Evolutionary conservation across 1,140 invertebrate species (phyloP).

Genomic region (Pentalonia nigronervosa): DNA sequence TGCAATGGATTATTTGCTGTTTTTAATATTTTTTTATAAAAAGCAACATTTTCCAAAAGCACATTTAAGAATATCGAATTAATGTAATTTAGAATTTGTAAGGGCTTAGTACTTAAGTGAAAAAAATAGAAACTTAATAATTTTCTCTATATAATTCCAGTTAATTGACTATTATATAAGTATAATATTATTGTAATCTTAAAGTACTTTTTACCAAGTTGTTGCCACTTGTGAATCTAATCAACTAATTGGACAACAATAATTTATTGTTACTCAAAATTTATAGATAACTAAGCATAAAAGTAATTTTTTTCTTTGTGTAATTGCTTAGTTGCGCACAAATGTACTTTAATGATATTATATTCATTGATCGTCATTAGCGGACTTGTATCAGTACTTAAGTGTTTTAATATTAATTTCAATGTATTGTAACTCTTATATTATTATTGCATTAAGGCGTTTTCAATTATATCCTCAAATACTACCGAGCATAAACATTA

Average conservation of each 20-base stretch:
- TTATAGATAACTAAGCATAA: neutral
- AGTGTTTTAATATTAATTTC: neutral
- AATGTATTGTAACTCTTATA: neutral
- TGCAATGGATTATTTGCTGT: neutral
- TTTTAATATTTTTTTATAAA: neutral
- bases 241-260: neutral
- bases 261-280: neutral
- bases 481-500: neutral
- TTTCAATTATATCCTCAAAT: neutral
- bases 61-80: conserved; percentile 14
- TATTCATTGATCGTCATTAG: conserved; percentile 7
- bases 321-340: neutral
- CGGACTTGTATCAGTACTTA: conserved; percentile 5
- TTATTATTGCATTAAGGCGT: neutral
- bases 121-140: neutral
- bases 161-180: neutral
- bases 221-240: neutral
- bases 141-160: neutral
- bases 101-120: neutral
- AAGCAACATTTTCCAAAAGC: neutral
- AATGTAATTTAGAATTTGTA: conserved; percentile 3
- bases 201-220: neutral
- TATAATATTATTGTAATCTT: neutral
- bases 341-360: neutral
- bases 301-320: neutral